Evolutionary conservation across 2,797 vertebrate species (phyloP).

Genomic region (Acipenser oxyrinchus): DNA sequence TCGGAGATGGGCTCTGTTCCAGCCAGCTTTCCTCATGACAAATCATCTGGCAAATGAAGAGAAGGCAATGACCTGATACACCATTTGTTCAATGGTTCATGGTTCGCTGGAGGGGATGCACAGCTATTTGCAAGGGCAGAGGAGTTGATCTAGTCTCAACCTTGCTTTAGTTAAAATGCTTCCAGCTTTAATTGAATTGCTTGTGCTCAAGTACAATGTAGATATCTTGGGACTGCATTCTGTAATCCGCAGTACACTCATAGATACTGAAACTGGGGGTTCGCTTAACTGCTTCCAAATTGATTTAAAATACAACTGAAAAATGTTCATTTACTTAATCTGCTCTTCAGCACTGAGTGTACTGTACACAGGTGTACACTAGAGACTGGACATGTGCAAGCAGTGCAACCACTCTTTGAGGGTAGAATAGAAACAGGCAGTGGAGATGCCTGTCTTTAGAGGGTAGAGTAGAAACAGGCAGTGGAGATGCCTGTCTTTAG

Average conservation of each 20-base stretch:
- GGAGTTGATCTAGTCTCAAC: slow-evolving; percentile 7
- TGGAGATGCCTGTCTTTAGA: no score
- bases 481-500: no score
- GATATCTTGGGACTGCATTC: slow-evolving; percentile 1
- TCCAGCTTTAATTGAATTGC: slow-evolving; percentile 11
- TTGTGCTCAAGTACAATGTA: slow-evolving; percentile 7
- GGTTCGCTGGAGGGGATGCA: slow-evolving; percentile 5
- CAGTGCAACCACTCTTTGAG: no score
- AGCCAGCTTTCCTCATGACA: slow-evolving; percentile 26
- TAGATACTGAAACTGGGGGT: not conserved
- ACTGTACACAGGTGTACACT: not conserved
- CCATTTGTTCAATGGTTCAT: slow-evolving; percentile 17
- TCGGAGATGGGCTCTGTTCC: slow-evolving; percentile 29
- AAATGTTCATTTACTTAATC: not conserved
- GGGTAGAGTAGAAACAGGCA: no score
- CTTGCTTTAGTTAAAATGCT: slow-evolving; percentile 7
- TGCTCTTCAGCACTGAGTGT: not conserved
- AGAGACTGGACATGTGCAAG: not conserved
- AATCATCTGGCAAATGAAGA: slow-evolving; percentile 24
- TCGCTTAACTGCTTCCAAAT: not conserved
- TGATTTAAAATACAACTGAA: not conserved
- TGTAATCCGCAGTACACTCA: not conserved
- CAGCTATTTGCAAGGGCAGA: slow-evolving; percentile 11
- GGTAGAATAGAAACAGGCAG: no score
- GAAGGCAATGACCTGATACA: slow-evolving; percentile 25